phyloP scores from a whole-genome alignment of 1,140 invertebrate genomes.

The Ceratoteleas bidentatus region DNA sequence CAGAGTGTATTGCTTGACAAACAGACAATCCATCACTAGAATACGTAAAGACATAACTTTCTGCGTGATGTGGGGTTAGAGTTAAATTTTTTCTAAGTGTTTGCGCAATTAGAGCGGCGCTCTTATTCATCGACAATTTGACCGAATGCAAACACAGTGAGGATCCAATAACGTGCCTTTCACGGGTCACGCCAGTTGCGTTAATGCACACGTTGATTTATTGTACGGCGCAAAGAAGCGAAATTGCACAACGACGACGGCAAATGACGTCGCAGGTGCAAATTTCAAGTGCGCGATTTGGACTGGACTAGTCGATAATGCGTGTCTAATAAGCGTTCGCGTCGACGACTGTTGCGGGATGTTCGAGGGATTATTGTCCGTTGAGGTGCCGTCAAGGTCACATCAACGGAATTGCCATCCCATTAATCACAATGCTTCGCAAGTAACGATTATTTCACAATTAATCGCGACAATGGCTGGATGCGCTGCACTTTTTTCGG shows the following conservation, averaged over 20 bases:
- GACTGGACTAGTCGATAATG: slow-evolving; percentile 47
- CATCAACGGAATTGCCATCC: slow-evolving; percentile 32
- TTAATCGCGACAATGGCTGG: slow-evolving; percentile 42
- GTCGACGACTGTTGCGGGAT: slow-evolving; percentile 20
- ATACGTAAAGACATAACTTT: slow-evolving; percentile 3
- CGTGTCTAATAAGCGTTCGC: slow-evolving; percentile 55
- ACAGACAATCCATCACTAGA: no score
- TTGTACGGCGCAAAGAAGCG: slow-evolving; percentile 17
- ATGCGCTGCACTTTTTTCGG: slow-evolving; percentile 10
- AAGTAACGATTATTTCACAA: slow-evolving; percentile 47
- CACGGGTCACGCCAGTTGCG: slow-evolving; percentile 56
- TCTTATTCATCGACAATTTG: no score
- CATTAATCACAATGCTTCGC: slow-evolving; percentile 38
- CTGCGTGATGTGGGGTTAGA: no score
- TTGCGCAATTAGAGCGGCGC: no score
- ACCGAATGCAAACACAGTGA: no score
- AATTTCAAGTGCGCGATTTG: slow-evolving; percentile 52
- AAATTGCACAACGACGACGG: slow-evolving; percentile 24
- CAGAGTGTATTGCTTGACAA: no score
- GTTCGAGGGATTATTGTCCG: slow-evolving; percentile 27
- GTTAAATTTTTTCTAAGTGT: no score
- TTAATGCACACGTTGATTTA: slow-evolving; percentile 66
- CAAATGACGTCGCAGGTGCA: slow-evolving; percentile 36
- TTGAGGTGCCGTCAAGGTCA: slow-evolving; percentile 34
- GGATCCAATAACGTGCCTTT: slow-evolving; percentile 10